Conservation (phyloP, 2,888 invertebrate species). For the Thymelicus acteon region DNA sequence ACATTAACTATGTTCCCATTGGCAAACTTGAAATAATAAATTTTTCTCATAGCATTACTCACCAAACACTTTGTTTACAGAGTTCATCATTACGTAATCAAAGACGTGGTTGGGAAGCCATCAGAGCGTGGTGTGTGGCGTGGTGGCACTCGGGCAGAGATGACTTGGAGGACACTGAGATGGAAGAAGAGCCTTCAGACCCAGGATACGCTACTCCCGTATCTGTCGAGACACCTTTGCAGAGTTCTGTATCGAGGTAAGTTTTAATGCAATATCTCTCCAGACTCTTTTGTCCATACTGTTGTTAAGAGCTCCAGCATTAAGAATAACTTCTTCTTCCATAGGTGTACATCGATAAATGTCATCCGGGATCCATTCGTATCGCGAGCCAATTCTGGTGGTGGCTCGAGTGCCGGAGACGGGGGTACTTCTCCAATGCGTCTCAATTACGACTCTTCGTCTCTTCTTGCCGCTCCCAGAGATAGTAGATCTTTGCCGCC, state of each 20-base stretch:
- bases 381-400: constrained; percentile 79
- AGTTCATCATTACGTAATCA: constrained; percentile 55
- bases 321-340: constrained; percentile 36
- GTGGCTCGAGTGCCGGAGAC: constrained; percentile 75
- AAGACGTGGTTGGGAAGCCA: constrained; percentile 79
- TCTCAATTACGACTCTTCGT: constrained; percentile 71
- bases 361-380: constrained; percentile 91
- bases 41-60: no score
- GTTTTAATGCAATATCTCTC: not conserved
- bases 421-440: constrained; percentile 80
- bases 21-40: no score
- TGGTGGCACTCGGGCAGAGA: constrained; percentile 96
- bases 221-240: constrained; percentile 94
- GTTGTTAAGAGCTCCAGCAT: not conserved
- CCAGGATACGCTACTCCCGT: constrained; percentile 91
- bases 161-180: constrained; percentile 91
- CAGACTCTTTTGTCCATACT: not conserved
- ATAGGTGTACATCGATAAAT: constrained; percentile 92
- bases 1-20: no score
- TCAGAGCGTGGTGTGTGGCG: constrained; percentile 93
- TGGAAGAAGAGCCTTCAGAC: constrained; percentile 91
- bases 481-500: constrained; percentile 88
- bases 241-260: constrained; percentile 92
- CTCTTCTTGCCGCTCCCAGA: constrained; percentile 70
- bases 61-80: constrained; percentile 46